Conservation (phyloP, 2,888 invertebrate genomes). For the Campopleginae sp. region DNA sequence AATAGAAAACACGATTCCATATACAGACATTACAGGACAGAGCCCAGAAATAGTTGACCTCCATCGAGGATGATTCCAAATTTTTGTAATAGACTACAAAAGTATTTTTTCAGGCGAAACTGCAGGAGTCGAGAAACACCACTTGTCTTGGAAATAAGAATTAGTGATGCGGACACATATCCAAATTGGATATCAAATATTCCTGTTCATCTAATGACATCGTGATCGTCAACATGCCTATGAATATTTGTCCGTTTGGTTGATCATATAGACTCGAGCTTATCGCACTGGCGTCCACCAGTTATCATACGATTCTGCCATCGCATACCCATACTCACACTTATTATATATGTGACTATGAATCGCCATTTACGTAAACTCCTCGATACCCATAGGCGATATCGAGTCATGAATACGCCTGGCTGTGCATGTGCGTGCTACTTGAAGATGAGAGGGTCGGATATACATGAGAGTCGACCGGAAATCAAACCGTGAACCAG, state of each 20-base stretch:
- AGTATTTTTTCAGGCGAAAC: background rate
- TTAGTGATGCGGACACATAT: background rate
- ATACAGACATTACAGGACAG: background rate
- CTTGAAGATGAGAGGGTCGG: constrained; percentile 38
- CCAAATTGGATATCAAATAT: constrained; percentile 30
- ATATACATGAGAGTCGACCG: constrained; percentile 9
- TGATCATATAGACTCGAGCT: constrained; percentile 15
- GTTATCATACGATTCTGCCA: constrained; percentile 23
- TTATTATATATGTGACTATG: background rate
- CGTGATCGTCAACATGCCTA: background rate
- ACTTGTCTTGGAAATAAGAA: constrained; percentile 4
- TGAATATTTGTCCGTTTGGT: constrained; percentile 34
- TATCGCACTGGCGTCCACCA: constrained; percentile 21
- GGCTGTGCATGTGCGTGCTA: constrained; percentile 26
- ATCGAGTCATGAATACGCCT: constrained; percentile 23
- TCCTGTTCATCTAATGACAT: constrained; percentile 24
- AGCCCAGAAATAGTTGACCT: background rate
- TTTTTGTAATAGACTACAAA: background rate
- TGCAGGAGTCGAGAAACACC: background rate
- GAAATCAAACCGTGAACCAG: constrained; percentile 40
- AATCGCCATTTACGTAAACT: constrained; percentile 44
- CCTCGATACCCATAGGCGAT: constrained; percentile 33
- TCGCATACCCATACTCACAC: background rate
- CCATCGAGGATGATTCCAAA: background rate
- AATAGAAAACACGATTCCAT: background rate